Conservation (phyloP, 2,797 vertebrate species). For the Leontopithecus rosalia region DNA sequence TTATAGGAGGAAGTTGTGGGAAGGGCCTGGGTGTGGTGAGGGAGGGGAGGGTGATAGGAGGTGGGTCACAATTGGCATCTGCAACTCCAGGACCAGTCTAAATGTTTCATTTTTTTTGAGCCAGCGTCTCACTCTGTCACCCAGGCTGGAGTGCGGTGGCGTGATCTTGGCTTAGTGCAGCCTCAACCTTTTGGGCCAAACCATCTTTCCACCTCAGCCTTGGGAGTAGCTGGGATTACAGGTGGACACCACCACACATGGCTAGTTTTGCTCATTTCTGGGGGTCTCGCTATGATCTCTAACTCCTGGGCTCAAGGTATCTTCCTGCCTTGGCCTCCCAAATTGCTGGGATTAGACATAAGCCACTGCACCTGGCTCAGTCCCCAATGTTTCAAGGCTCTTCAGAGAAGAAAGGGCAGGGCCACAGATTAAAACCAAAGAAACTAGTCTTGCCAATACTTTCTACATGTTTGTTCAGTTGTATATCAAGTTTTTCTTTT, state of each 20-base stretch:
- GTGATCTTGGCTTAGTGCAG: neutral
- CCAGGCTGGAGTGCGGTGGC: neutral
- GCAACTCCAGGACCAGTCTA: neutral
- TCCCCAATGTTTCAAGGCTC: neutral
- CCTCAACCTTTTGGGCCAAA: neutral
- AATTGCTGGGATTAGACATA: neutral
- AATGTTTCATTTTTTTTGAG: neutral
- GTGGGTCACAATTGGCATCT: neutral
- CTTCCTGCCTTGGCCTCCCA: neutral
- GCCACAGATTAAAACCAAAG: neutral
- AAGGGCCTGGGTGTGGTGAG: neutral
- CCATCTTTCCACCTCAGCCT: neutral
- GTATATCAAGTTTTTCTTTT: neutral
- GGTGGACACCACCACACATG: neutral
- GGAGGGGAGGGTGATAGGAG: neutral
- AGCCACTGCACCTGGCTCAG: neutral
- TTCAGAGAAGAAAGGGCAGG: neutral
- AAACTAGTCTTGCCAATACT: neutral
- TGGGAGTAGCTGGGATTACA: neutral
- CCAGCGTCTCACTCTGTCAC: neutral
- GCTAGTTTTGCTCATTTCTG: neutral
- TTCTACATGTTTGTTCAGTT: neutral
- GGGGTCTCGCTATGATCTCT: neutral
- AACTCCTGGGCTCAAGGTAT: neutral
- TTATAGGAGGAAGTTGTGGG: neutral